These are phyloP conservation scores for Spodoptera exigua DNA, from an alignment of 2,888 invertebrate species.

Conservation along the genomic window DNA sequence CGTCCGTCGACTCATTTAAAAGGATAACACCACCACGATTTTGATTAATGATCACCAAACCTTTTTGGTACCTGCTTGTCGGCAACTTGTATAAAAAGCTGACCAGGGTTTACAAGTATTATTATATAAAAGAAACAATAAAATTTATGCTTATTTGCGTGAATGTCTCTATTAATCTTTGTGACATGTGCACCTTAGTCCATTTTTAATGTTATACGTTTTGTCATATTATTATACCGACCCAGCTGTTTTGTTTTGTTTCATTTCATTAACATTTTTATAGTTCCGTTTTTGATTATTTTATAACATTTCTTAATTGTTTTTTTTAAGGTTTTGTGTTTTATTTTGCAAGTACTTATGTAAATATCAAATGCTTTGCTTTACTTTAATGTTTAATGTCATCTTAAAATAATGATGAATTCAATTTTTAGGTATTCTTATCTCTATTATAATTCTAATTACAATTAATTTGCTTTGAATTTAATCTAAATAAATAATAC, in stretches of 20 bases:
- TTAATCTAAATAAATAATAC: no score
- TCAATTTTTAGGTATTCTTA: no score
- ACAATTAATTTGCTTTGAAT: no score
- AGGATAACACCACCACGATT: conserved; percentile 73
- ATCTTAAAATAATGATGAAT: no score
- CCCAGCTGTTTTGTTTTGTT: conserved; percentile 77
- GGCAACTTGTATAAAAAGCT: conserved; percentile 80
- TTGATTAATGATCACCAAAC: conserved; percentile 82
- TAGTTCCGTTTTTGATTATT: conserved; percentile 69
- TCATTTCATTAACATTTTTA: conserved; percentile 77
- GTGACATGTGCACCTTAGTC: conserved; percentile 72
- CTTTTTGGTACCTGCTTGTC: conserved; percentile 81
- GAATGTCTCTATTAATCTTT: conserved; percentile 85
- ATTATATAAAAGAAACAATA: conserved; percentile 69
- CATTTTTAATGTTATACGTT: conserved; percentile 59
- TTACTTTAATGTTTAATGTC: no score
- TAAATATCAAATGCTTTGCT: not conserved
- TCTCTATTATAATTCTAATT: no score
- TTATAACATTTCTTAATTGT: conserved; percentile 49
- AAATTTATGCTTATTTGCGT: conserved; percentile 80
- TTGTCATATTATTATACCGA: conserved; percentile 62
- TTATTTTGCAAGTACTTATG: conserved; percentile 4
- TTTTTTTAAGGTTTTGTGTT: conserved; percentile 1
- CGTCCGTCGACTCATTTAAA: conserved; percentile 76
- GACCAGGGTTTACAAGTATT: conserved; percentile 64